phyloP scores from a whole-genome alignment of 2,113 vertebrate species.

The Trichomycterus rosablanca region DNA sequence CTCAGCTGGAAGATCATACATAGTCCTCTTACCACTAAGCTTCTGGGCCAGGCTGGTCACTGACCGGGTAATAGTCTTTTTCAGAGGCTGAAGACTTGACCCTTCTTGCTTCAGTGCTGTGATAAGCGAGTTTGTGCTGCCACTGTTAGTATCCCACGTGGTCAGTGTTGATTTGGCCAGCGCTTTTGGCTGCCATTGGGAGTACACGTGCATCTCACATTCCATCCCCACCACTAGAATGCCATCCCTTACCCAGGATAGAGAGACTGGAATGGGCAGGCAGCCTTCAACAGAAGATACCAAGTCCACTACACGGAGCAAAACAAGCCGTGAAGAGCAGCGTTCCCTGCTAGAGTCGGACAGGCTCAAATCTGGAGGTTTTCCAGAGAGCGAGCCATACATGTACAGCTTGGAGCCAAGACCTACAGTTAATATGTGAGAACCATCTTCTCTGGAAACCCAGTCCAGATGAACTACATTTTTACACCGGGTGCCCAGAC shows the following conservation, averaged over 20 bases:
- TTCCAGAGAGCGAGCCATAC: slow-evolving; percentile 85
- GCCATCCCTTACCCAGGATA: slow-evolving; percentile 97
- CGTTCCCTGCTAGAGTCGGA: slow-evolving; percentile 69
- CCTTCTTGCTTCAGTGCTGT: slow-evolving; percentile 75
- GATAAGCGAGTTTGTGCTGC: slow-evolving; percentile 75
- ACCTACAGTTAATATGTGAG: slow-evolving; percentile 90
- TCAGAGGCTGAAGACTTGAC: slow-evolving; percentile 66
- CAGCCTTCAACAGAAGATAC: slow-evolving; percentile 92
- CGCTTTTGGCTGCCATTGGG: slow-evolving; percentile 87
- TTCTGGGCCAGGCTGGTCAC: slow-evolving; percentile 96
- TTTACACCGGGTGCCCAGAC: slow-evolving; percentile 56
- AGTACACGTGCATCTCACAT: slow-evolving; percentile 98
- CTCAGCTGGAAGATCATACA: slow-evolving; percentile 77
- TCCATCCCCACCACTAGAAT: slow-evolving; percentile 97
- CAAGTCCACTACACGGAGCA: slow-evolving; percentile 82
- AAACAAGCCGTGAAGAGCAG: slow-evolving; percentile 74
- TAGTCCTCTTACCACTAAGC: slow-evolving; percentile 86
- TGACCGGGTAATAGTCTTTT: slow-evolving; percentile 80
- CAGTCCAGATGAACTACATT: slow-evolving; percentile 89
- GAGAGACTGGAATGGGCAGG: slow-evolving; percentile 84
- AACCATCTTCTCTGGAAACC: slow-evolving; percentile 96
- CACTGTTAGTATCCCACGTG: slow-evolving; percentile 59
- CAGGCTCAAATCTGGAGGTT: slow-evolving; percentile 78
- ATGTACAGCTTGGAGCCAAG: slow-evolving; percentile 92
- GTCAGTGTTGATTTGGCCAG: slow-evolving; percentile 59